These are phyloP conservation scores for Athetis lepigone DNA, from an alignment of 2,888 invertebrate genomes.

Conservation along the genomic window DNA sequence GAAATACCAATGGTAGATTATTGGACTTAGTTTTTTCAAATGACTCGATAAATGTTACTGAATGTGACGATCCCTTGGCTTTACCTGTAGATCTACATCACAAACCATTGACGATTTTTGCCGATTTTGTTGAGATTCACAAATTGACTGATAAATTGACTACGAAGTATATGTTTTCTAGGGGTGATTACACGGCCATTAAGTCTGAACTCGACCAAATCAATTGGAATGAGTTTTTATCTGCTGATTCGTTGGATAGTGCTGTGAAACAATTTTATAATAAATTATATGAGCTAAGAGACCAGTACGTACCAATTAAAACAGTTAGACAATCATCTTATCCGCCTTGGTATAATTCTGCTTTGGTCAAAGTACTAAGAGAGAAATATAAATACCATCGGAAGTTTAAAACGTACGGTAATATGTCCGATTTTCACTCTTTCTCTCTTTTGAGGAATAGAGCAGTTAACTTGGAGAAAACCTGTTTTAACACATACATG, in stretches of 20 bases:
- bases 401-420: slow-evolving; percentile 20
- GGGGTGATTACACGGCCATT: slow-evolving; percentile 12
- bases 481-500: slow-evolving; percentile 37
- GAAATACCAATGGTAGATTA: too few species aligned
- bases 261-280: slow-evolving; percentile 18
- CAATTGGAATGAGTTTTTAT: slow-evolving; percentile 7
- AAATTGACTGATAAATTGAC: too few species aligned
- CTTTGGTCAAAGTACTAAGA: slow-evolving; percentile 50
- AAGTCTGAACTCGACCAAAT: slow-evolving; percentile 5
- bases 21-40: too few species aligned
- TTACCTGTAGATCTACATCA: too few species aligned
- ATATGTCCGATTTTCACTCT: slow-evolving; percentile 24
- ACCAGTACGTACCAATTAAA: slow-evolving; percentile 11
- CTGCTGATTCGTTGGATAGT: slow-evolving; percentile 1
- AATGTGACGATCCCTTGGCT: too few species aligned
- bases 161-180: neutral
- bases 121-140: too few species aligned
- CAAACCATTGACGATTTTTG: too few species aligned
- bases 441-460: slow-evolving; percentile 35
- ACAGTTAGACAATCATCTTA: neutral
- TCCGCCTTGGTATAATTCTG: slow-evolving; percentile 51
- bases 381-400: slow-evolving; percentile 38
- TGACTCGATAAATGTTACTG: too few species aligned
- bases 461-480: slow-evolving; percentile 31
- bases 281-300: slow-evolving; percentile 23